Evolutionary conservation across 2,113 vertebrate genomes (phyloP).

Genomic region (Craseonycteris thonglongyai): DNA sequence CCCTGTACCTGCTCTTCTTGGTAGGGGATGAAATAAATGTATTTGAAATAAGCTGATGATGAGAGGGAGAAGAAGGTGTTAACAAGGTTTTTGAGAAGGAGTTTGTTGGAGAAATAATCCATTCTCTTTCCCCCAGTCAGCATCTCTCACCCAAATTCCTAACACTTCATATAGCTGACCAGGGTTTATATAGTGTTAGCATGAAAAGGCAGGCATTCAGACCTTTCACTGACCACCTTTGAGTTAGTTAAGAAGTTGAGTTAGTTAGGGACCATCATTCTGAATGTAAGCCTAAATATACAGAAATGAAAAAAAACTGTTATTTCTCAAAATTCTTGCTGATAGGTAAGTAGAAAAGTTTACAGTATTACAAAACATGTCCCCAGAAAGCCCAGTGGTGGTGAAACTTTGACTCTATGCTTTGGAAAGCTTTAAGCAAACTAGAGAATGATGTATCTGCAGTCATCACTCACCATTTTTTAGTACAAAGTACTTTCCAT

Average conservation of each 20-base stretch:
- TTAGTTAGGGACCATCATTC: neutral
- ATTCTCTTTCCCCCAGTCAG: neutral
- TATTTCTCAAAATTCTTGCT: neutral
- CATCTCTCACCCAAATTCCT: neutral
- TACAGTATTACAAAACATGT: neutral
- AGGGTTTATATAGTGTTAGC: neutral
- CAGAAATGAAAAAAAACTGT: neutral
- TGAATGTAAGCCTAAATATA: neutral
- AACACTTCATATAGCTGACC: neutral
- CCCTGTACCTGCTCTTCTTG: neutral
- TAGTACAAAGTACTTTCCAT: neutral
- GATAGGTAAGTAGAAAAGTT: neutral
- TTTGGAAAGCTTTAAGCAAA: neutral
- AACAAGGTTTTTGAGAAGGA: neutral
- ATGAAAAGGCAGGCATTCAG: neutral
- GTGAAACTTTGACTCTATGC: neutral
- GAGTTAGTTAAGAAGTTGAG: neutral
- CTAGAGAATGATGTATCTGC: rapidly evolving
- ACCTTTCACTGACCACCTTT: neutral
- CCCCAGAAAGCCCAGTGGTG: neutral
- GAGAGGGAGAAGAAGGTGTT: neutral
- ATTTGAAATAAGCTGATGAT: neutral
- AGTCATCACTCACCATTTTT: neutral
- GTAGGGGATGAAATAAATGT: neutral
- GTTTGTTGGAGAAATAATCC: neutral